These are phyloP conservation scores for Mus spicilegus DNA, from an alignment of 2,113 vertebrate species.

Conservation along the genomic window DNA sequence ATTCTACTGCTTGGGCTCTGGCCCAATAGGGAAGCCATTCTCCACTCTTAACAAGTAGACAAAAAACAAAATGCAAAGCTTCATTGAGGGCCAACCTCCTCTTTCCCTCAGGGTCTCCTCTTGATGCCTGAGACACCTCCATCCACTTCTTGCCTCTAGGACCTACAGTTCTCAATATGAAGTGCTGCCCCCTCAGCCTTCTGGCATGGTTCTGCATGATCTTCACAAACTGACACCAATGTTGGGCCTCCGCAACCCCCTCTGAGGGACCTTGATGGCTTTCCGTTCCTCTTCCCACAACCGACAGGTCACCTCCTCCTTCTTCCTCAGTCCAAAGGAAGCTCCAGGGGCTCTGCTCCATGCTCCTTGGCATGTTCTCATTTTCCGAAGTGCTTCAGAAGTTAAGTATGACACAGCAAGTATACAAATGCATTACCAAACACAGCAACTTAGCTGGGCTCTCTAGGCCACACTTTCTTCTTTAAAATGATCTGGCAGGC, in stretches of 20 bases:
- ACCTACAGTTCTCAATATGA: neutral
- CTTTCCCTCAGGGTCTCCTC: neutral
- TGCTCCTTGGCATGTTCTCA: neutral
- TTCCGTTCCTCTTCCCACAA: neutral
- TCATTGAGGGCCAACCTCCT: neutral
- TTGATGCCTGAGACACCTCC: neutral
- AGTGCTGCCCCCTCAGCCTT: neutral
- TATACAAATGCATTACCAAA: neutral
- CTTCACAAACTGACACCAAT: neutral
- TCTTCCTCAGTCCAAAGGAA: neutral
- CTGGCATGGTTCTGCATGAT: neutral
- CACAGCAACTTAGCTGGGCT: neutral
- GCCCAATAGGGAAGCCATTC: neutral
- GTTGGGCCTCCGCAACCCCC: fast-evolving
- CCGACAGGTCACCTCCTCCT: neutral
- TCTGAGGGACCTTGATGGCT: neutral
- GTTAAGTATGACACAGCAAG: neutral
- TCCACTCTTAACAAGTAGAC: neutral
- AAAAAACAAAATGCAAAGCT: neutral
- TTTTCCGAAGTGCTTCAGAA: neutral
- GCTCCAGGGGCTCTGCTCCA: neutral
- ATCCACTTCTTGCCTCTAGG: neutral
- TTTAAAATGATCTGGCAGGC: neutral
- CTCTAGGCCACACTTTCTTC: neutral
- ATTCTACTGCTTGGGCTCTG: neutral